Base-by-base conservation (phyloP, 2,113 vertebrate genomes). In the Colaptes auratus region DNA sequence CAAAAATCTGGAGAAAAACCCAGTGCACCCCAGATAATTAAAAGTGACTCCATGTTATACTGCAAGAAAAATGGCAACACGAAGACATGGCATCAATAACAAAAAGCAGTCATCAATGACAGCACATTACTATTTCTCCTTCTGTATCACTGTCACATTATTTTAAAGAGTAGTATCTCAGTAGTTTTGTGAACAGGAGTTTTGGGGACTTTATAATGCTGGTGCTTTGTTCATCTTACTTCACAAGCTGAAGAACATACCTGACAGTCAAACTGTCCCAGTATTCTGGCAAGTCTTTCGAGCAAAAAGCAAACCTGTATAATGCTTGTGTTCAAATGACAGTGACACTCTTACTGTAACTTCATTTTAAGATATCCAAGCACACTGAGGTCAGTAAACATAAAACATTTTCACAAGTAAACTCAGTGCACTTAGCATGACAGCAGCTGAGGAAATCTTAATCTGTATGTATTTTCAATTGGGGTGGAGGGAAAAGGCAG, bases 401-500 rank as follows among this genome's bases (percentile, higher is more conserved):
- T n/a, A n/a, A n/a, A n/a, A n/a, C n/a, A n/a, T n/a, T n/a, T n/a
- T n/a, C n/a, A n/a, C 24, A 75, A 91, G 10, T 39, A 76, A 83
- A 1, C 19, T 56, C n/a, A 77, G 11, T 16, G 50, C 1, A 3
- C 28, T 76, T 77, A 61, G 24, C n/a, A 70, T 52, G 25, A 79
- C 10, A 76, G 30, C 46, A 91, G 16, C 24, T 73, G n/a, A 21
- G 48, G 12, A 76, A 78, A 87, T 42, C 35, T 36, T 78, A 75
- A 84, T 35, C n/a, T 4, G 0, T 7, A 61, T 8, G 15, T 14
- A 65, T 58, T 85, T 89, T 76, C 52, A 65, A 24, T 16, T 23
- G 27, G 16, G 2, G 6, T 1, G 0, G 0, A 2, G 21, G 3
- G 3, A 7, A 7, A 9, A 10, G 16, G 12, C 17, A 74, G 16